Conservation (phyloP, 2,888 invertebrate genomes). For the Dolichopus griseipennis region DNA sequence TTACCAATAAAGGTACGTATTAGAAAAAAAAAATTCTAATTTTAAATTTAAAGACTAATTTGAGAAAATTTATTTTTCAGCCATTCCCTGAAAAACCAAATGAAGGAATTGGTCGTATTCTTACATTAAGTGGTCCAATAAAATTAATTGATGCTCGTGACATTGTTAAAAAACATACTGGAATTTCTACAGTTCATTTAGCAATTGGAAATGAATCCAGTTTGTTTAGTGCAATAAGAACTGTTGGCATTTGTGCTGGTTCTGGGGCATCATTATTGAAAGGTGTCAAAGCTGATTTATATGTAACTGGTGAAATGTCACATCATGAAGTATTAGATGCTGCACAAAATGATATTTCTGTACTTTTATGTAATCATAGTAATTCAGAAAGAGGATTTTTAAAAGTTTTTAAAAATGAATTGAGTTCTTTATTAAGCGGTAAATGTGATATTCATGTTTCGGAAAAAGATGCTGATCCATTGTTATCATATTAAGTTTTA, state of each 20-base stretch:
- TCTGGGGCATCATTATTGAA: constrained; percentile 73
- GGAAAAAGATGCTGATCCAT: constrained; percentile 65
- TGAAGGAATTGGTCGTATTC: constrained; percentile 52
- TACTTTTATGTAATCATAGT: constrained; percentile 86
- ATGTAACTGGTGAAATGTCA: constrained; percentile 87
- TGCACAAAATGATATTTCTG: constrained; percentile 64
- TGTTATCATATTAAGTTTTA: constrained; percentile 47
- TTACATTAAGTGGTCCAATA: constrained; percentile 46
- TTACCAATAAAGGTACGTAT: constrained; percentile 18
- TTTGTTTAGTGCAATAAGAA: constrained; percentile 47
- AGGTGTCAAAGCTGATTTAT: constrained; percentile 64
- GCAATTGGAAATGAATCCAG: constrained; percentile 49
- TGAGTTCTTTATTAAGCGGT: constrained; percentile 30
- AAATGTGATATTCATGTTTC: constrained; percentile 59
- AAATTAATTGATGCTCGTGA: constrained; percentile 54
- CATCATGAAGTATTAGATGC: constrained; percentile 91
- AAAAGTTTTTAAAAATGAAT: constrained; percentile 46
- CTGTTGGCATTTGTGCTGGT: constrained; percentile 81
- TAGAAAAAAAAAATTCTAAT: constrained; percentile 27
- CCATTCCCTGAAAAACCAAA: constrained; percentile 15
- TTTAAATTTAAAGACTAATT: constrained; percentile 17
- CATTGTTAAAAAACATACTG: constrained; percentile 60
- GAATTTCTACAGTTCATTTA: constrained; percentile 60
- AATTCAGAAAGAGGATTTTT: constrained; percentile 89
- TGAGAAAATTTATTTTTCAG: constrained; percentile 18